Evolutionary conservation across 92 coral and sea anemone species (phyloP), one percentile per base, ranked within the genome.

Genomic region (Palythoa heliodiscus): DNA sequence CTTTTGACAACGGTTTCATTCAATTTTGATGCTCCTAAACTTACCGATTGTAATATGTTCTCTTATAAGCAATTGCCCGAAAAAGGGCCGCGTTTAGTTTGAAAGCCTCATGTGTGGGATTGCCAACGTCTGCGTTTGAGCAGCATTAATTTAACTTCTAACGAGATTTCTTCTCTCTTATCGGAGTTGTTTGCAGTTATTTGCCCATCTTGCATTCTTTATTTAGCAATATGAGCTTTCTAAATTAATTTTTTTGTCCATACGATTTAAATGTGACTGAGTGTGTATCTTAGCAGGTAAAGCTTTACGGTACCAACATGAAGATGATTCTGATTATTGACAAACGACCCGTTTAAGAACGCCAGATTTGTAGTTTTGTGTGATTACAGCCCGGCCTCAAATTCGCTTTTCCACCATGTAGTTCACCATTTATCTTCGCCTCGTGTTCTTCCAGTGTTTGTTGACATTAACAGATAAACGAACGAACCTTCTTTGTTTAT

Each of bases 391-490:
- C 57, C 71, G 22, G 13, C 20, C 48, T 64, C 72, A 40, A 69
- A 16, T 29, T 63, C 25, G 64, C 70, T 78, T 25, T 63, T 63
- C 84, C 64, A 66, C 84, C 73, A n/a, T n/a, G n/a, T n/a, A 40
- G 84, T 77, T 53, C 23, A 55, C 35, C 47, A 17, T 35, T 35
- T 35, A 24, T 76, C 9, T 24, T 11, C 61, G 58, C 84, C 84
- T 80, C 84, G 84, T 80, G 84, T 40, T 80, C 43, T 11, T 14
- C 75, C 57, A 47, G 74, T 80, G 55, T 79, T 79, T 79, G 73
- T 80, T 80, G 84, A 80, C 84, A 64, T 80, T 80, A 69, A 25
- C 25, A 52, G 60, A 37, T 11, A 66, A 35, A 66, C 35, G 29
- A 64, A 80, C 35, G 29, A 64, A 80, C 25, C 38, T 47, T 40